These are phyloP conservation scores for Formica exsecta DNA, from an alignment of 1,140 invertebrate genomes.

Conservation along the genomic window DNA sequence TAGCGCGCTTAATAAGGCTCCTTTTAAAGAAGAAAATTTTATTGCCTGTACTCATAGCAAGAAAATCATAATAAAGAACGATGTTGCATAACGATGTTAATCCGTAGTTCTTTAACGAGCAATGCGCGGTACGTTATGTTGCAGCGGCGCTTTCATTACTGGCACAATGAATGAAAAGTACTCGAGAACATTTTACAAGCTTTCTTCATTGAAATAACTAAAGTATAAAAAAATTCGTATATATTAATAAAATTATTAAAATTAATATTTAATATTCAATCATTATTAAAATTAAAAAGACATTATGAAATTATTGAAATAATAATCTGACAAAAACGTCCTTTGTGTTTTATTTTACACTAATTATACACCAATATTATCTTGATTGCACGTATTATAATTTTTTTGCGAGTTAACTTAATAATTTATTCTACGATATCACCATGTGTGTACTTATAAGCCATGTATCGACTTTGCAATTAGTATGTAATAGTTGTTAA, in stretches of 20 bases:
- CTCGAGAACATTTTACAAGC: slow-evolving; percentile 29
- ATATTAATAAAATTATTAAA: not conserved
- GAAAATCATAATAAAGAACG: slow-evolving; percentile 10
- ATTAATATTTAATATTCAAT: not conserved
- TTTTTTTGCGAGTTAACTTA: not conserved
- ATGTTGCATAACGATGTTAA: slow-evolving; percentile 25
- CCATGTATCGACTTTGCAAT: not conserved
- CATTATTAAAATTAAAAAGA: not conserved
- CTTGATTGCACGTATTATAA: not conserved
- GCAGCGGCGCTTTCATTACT: slow-evolving; percentile 18
- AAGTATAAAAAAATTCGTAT: slow-evolving; percentile 9
- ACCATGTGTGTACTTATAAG: not conserved
- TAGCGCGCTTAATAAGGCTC: not conserved
- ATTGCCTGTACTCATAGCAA: slow-evolving; percentile 20
- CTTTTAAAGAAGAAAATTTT: slow-evolving; percentile 4
- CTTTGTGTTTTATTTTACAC: not conserved
- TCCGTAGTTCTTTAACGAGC: slow-evolving; percentile 7
- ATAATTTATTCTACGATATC: not conserved
- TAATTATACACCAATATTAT: not conserved
- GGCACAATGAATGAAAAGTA: slow-evolving; percentile 52
- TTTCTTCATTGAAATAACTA: slow-evolving; percentile 42
- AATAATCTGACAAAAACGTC: not conserved
- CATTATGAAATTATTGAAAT: not conserved
- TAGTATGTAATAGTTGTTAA: slow-evolving; percentile 6
- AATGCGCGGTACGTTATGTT: not conserved